phyloP scores from a whole-genome alignment of 2,888 invertebrate species.

The Drosophila anomelani region DNA sequence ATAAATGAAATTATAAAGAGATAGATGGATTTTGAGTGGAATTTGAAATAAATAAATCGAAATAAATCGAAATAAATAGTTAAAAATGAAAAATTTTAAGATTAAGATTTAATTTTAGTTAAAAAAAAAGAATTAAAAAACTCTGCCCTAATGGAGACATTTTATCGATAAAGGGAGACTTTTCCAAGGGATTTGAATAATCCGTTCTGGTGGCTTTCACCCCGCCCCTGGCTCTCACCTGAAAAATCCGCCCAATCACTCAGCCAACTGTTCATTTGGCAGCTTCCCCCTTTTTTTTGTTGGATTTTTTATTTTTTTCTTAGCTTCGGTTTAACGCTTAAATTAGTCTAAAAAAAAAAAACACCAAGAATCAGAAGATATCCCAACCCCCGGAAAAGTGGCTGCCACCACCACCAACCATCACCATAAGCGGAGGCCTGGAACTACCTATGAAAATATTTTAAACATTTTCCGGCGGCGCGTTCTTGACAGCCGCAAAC shows the following conservation, averaged over 20 bases:
- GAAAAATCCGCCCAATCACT: slow-evolving; percentile 32
- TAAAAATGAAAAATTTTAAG: background rate
- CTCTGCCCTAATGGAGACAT: background rate
- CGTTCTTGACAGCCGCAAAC: slow-evolving; percentile 43
- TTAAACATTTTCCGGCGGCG: slow-evolving; percentile 37
- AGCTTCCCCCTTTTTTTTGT: slow-evolving; percentile 25
- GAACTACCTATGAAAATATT: slow-evolving; percentile 41
- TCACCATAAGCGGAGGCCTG: background rate
- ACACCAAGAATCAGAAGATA: slow-evolving; percentile 44
- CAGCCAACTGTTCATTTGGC: slow-evolving; percentile 59
- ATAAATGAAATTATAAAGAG: background rate
- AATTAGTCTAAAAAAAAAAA: slow-evolving; percentile 53
- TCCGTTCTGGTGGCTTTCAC: slow-evolving; percentile 18
- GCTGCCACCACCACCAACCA: slow-evolving; percentile 29
- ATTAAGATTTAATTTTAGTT: background rate
- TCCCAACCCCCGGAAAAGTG: slow-evolving; percentile 30
- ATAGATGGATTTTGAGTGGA: background rate
- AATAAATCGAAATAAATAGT: background rate
- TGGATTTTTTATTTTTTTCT: slow-evolving; percentile 13
- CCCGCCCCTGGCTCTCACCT: background rate
- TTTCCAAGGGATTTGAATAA: slow-evolving; percentile 23
- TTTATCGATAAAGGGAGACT: slow-evolving; percentile 9
- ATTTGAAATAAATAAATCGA: too few species aligned
- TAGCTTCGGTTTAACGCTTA: slow-evolving; percentile 59
- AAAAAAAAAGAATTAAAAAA: background rate